Conservation (phyloP, 2,113 vertebrate species). For the Psophia crepitans region DNA sequence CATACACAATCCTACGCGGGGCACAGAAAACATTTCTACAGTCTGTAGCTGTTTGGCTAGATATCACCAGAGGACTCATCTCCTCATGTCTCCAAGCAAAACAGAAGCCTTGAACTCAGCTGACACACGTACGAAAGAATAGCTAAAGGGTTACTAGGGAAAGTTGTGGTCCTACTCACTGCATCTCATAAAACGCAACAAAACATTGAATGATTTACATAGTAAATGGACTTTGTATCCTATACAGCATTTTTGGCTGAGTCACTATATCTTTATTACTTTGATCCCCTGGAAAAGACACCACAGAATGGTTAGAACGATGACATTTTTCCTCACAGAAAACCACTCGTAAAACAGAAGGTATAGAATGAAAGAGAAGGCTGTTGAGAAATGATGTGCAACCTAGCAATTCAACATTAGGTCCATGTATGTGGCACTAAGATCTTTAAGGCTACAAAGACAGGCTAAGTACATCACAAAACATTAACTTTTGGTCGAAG, state of each 20-base stretch:
- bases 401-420: background rate
- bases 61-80: background rate
- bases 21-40: background rate
- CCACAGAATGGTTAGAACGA: background rate
- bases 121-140: fast-evolving
- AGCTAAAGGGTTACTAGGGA: background rate
- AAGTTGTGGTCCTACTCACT: background rate
- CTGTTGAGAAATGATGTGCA: background rate
- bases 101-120: background rate
- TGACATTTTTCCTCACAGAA: background rate
- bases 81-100: background rate
- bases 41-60: background rate
- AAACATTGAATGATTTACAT: background rate
- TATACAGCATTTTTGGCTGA: background rate
- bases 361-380: background rate
- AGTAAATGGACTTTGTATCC: background rate
- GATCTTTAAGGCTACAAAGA: background rate
- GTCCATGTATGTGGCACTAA: background rate
- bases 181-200: background rate
- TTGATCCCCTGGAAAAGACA: background rate
- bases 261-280: background rate
- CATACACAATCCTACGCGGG: background rate
- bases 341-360: background rate
- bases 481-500: background rate
- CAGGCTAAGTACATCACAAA: background rate